Evolutionary conservation across 2,113 vertebrate species (phyloP), one percentile per base, ranked within the genome.

Genomic region (Junco hyemalis): DNA sequence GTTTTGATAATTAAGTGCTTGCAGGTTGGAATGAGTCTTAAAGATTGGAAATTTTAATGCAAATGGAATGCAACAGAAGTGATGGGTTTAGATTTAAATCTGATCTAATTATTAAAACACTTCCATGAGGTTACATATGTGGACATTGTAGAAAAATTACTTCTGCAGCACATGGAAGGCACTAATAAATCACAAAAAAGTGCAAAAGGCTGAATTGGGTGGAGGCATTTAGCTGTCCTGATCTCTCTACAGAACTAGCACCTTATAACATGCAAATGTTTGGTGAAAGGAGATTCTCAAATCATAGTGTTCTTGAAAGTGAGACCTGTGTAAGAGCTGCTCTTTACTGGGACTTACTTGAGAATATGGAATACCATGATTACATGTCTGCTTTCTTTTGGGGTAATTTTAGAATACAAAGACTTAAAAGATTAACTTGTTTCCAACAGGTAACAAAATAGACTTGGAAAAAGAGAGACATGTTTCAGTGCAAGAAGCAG

Each of bases 381-480:
- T 72, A 21, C 9, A 6, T 47, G 21, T 54, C 26, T 81, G 31
- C 31, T 84, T 81, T 48, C 12, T 69, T 54, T 77, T 26, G 20
- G n/a, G 14, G 19, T 86, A 25, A 44, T 61, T 93, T 54, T 74
- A 38, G 29, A 81, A 11, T 53, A 57, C 16, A 20, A 57, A 72
- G 18, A 24, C 29, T 59, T 94, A 94, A 95, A 95, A 70, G 15
- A 73, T 79, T 72, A 63, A 40, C 70, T 63, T 96, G 29, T 94
- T 81, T 93, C 72, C 73, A 94, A 97, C 97, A 99, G 99, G 99
- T 98, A 99, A 99, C 97, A 99, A 99, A 98, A 98, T 99, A 86
- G 99, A 99, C 96, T 97, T 99, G 98, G 99, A 99, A 96, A 99
- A 99, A 98, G 99, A 99, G 88, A 98, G 99, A 95, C 98, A 99